Conservation (phyloP, 2,888 invertebrate species). For the Harpagoxenus sublaevis region DNA sequence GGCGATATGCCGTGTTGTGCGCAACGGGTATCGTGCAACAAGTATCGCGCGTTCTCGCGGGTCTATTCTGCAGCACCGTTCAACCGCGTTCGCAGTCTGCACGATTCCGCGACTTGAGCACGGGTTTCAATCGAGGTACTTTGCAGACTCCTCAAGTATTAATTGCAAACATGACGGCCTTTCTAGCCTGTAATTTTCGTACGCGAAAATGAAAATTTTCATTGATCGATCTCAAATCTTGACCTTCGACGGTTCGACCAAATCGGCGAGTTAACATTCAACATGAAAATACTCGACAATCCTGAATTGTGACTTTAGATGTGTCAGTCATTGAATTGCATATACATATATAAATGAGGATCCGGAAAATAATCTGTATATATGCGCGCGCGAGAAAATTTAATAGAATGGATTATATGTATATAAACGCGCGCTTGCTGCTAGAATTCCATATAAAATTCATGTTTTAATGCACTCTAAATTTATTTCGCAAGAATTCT, state of each 20-base stretch:
- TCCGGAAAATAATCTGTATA: neutral
- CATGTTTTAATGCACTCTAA: constrained; percentile 32
- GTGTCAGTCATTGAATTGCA: neutral
- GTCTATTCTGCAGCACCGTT: neutral
- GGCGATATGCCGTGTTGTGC: neutral
- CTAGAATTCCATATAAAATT: constrained; percentile 39
- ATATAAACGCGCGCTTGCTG: constrained; percentile 4
- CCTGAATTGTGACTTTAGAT: neutral
- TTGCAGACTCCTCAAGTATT: neutral
- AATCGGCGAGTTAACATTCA: neutral
- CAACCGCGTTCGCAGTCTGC: neutral
- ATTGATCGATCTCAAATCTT: neutral
- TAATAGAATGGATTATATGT: constrained; percentile 40
- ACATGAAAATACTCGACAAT: neutral
- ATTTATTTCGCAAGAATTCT: constrained; percentile 38
- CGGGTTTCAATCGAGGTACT: neutral
- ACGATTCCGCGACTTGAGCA: neutral
- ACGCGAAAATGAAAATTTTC: neutral
- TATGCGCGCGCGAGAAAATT: constrained; percentile 8
- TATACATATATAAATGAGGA: constrained; percentile 1
- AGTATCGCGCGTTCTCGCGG: constrained; percentile 44
- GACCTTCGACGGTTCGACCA: neutral
- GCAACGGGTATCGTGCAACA: constrained; percentile 51
- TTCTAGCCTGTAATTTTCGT: no score
- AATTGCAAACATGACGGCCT: neutral